Conservation (phyloP, 2,113 vertebrate genomes). For the Synchiropus splendidus region DNA sequence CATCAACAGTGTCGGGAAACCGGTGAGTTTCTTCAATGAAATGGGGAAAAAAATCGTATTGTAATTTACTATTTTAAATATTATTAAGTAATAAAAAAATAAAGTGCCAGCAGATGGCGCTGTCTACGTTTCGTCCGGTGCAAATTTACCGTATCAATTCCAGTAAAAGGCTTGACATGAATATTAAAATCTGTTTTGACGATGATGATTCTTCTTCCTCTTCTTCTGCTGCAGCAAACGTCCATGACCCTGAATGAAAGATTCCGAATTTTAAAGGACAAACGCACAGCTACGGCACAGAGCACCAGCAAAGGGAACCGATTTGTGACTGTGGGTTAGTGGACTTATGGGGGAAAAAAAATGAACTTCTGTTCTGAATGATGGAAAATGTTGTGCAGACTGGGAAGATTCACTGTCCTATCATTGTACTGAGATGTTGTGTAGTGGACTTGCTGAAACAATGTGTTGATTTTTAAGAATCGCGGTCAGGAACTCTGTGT, state of each 20-base stretch:
- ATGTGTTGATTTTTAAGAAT: too few relatives aligned
- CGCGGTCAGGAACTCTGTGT: too few relatives aligned
- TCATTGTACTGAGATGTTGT: too few relatives aligned
- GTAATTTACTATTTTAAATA: too few relatives aligned
- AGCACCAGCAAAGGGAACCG: slow-evolving; percentile 73
- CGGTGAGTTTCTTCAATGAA: too few relatives aligned
- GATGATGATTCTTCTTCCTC: background rate
- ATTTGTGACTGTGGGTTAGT: slow-evolving; percentile 92
- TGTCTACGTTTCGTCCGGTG: too few relatives aligned
- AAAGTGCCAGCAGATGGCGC: background rate
- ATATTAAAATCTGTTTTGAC: accelerated
- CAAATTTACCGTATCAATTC: background rate
- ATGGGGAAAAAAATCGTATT: too few relatives aligned
- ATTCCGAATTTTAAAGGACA: slow-evolving; percentile 90
- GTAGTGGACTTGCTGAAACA: too few relatives aligned
- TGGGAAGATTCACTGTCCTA: too few relatives aligned
- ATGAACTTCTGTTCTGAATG: too few relatives aligned
- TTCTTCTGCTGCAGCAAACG: slow-evolving; percentile 65
- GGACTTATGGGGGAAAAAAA: slow-evolving; percentile 37
- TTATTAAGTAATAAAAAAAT: too few relatives aligned
- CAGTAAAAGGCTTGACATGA: background rate
- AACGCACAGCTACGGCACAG: slow-evolving; percentile 65
- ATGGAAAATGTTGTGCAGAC: too few relatives aligned
- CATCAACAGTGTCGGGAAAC: slow-evolving; percentile 93
- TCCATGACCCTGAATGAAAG: slow-evolving; percentile 90